Conservation (phyloP, 1,140 invertebrate species). For the Epicauta chinensis region DNA sequence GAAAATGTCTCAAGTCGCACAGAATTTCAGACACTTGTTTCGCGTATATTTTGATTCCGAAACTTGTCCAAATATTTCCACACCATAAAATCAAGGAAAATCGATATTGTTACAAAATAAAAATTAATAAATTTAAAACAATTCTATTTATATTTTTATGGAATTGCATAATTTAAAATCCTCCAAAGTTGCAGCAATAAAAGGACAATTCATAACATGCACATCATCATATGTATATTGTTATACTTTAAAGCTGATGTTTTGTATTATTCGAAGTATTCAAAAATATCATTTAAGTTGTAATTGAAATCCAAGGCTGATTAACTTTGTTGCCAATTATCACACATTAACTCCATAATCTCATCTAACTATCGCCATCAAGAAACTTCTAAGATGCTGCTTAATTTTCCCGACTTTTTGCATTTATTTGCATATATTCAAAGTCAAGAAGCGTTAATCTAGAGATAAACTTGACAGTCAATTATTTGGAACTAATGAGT, state of each 20-base stretch:
- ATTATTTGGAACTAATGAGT: background rate
- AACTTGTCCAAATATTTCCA: too few relatives aligned
- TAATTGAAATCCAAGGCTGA: conserved; percentile 5
- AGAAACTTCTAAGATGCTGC: conserved; percentile 3
- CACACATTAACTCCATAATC: conserved; percentile 15
- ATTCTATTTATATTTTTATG: too few relatives aligned
- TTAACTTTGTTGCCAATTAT: conserved; percentile 15
- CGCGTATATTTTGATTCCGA: background rate
- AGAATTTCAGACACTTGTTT: conserved; percentile 1
- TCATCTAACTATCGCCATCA: conserved; percentile 11
- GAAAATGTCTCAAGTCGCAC: conserved; percentile 10
- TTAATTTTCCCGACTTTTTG: conserved; percentile 1
- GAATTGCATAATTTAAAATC: too few relatives aligned
- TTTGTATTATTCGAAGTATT: too few relatives aligned
- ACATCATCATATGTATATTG: too few relatives aligned
- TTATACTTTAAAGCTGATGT: too few relatives aligned
- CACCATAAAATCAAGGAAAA: too few relatives aligned
- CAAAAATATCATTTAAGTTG: background rate
- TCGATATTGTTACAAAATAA: too few relatives aligned
- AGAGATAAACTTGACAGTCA: background rate
- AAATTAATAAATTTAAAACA: too few relatives aligned
- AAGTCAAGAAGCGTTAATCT: background rate
- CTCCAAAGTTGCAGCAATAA: too few relatives aligned
- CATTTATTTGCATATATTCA: background rate
- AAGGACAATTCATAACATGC: too few relatives aligned